Evolutionary conservation across 2,888 invertebrate species (phyloP), one percentile per base, ranked within the genome.

Genomic region (Catotricha subobsoleta): DNA sequence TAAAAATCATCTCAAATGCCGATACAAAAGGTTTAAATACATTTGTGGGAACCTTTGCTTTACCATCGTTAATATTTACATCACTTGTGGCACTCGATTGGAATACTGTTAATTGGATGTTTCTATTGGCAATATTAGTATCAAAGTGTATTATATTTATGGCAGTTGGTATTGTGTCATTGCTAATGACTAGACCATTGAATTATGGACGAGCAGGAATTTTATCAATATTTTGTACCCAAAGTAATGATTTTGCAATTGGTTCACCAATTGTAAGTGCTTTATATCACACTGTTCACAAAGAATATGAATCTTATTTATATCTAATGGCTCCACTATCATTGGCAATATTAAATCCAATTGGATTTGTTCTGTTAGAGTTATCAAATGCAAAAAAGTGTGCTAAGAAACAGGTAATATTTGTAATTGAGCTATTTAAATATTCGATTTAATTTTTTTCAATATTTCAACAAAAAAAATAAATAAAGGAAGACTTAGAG

Each of bases 181-280:
- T 90, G 45, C 58, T 92, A 33, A 74, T 88, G 31, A 74, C 76
- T n/a, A 72, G 81, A 54, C 87, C 88, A 6, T 57, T 79, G 15
- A 80, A 88, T 61, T 71, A 80, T 48, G 86, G 86, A 3, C 73
- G 80, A 53, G 86, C 90, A 34, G 94, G 91, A 12, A 69, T 95
- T 44, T 84, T 86, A 69, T 87, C 86, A 15, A 92, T 95, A 54
- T 94, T 94, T 60, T 82, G 86, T 51, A 94, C 94, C 1, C 94
- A 94, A 59, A 92, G 91, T 58, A 95, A 95, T 69, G 95, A 95
- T 63, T 94, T 95, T 66, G 94, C 95, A 16, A 74, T 95, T 50
- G 94, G 94, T 46, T 91, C 81, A 65, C 94, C 95, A 6, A 90
- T 94, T 51, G 87, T 92, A 41, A 72, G 72, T 52, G 90, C 92